phyloP scores from a whole-genome alignment of 1,140 invertebrate species.

The Acyrthosiphon pisum region DNA sequence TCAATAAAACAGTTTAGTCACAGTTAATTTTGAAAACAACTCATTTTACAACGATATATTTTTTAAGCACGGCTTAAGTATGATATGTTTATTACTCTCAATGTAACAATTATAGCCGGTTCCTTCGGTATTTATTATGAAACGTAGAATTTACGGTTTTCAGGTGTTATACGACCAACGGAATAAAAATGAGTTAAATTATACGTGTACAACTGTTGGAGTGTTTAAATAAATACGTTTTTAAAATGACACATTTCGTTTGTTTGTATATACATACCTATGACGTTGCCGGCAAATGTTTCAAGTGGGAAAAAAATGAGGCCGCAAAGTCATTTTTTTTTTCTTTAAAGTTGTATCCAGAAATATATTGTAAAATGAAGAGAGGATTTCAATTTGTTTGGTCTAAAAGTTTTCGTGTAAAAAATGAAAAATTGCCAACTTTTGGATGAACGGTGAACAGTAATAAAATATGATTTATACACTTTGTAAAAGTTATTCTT shows the following conservation, averaged over 20 bases:
- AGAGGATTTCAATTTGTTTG: constrained; percentile 42
- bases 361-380: neutral
- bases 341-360: neutral
- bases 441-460: neutral
- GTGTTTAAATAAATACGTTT: constrained; percentile 12
- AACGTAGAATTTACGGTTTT: neutral
- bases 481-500: constrained; percentile 37
- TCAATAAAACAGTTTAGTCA: no score
- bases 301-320: neutral
- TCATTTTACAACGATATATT: no score
- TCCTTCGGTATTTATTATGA: neutral
- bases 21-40: no score
- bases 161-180: neutral
- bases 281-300: neutral
- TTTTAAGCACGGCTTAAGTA: neutral
- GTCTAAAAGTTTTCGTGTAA: constrained; percentile 42
- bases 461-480: constrained; percentile 40
- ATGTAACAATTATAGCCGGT: neutral
- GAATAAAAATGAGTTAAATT: neutral
- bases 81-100: neutral
- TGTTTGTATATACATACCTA: neutral
- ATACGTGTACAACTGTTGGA: neutral
- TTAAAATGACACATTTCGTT: neutral
- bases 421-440: constrained; percentile 40
- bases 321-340: neutral